Percentiles rank a stretch among this genome's conserved stretches.
Conservation (phyloP, 2,797 vertebrate species). For the Danio albolineatus region DNA sequence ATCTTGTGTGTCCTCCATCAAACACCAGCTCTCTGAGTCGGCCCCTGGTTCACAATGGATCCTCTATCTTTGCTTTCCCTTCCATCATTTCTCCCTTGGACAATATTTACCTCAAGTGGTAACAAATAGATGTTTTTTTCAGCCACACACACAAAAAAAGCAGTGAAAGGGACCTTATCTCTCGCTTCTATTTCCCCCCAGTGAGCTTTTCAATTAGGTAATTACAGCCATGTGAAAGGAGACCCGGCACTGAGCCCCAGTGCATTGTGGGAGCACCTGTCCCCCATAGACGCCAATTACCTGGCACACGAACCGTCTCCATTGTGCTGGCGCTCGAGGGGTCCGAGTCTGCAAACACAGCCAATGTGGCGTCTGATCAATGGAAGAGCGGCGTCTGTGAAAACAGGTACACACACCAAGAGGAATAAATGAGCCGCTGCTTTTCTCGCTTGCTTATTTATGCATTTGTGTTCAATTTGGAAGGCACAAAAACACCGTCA, state of each 20-base stretch:
- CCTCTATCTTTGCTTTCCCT: constrained; percentile 44
- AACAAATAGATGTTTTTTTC: constrained; percentile 32
- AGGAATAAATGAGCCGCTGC: constrained; percentile 16
- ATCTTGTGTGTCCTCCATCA: not conserved
- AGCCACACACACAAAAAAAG: constrained; percentile 30
- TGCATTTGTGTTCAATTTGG: constrained; percentile 35
- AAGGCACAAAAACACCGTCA: not conserved
- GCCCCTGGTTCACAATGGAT: constrained; percentile 35
- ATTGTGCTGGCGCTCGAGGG: constrained; percentile 63
- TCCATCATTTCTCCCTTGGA: constrained; percentile 30
- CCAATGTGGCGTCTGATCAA: constrained; percentile 40
- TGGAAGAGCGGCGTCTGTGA: constrained; percentile 12
- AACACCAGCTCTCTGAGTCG: not conserved
- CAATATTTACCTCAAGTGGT: constrained; percentile 50
- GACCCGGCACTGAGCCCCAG: constrained; percentile 70
- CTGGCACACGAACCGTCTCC: constrained; percentile 71
- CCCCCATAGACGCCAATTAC: constrained; percentile 79
- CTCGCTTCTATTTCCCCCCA: constrained; percentile 59
- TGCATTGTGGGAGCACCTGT: constrained; percentile 77
- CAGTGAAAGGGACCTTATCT: constrained; percentile 52
- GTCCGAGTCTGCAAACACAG: constrained; percentile 22
- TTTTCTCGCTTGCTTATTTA: constrained; percentile 5
- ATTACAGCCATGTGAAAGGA: constrained; percentile 78
- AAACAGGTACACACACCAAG: constrained; percentile 17
- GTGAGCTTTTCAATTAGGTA: constrained; percentile 80